Percentiles rank a stretch among this genome's conserved stretches.
phyloP scores from a whole-genome alignment of 2,113 vertebrate species.

The Lontra canadensis region DNA sequence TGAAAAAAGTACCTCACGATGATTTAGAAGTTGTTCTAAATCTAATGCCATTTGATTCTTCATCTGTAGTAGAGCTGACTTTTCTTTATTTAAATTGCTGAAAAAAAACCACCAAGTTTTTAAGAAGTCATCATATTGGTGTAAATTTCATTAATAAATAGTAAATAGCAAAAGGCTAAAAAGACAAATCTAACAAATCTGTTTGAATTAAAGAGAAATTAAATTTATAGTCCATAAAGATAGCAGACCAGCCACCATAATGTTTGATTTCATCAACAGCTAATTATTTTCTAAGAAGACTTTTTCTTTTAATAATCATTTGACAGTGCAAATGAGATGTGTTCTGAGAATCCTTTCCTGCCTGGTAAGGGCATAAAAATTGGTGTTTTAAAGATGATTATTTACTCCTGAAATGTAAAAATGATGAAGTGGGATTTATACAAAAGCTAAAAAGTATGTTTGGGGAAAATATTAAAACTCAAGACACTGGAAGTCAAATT shows the following conservation, averaged over 20 bases:
- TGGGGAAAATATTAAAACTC: not conserved
- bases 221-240: not conserved
- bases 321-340: not conserved
- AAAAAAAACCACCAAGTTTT: constrained; percentile 56
- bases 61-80: constrained; percentile 89
- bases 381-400: not conserved
- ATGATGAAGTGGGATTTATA: not conserved
- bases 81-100: constrained; percentile 95
- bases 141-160: constrained; percentile 36
- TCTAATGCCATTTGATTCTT: constrained; percentile 98
- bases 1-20: constrained; percentile 92
- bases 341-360: not conserved
- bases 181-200: not conserved
- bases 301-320: not conserved
- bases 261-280: not conserved
- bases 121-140: not conserved
- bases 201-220: constrained; percentile 22
- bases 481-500: constrained; percentile 8
- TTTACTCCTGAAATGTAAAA: constrained; percentile 16
- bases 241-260: not conserved
- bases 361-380: not conserved
- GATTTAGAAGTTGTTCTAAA: constrained; percentile 95
- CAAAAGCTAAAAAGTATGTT: not conserved
- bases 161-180: constrained; percentile 35
- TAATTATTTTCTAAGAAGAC: not conserved